A percentile compares a stretch with the other conserved stretches of the same genome.
Evolutionary conservation across 2,797 vertebrate genomes (phyloP).

Genomic region (Tinamus major): DNA sequence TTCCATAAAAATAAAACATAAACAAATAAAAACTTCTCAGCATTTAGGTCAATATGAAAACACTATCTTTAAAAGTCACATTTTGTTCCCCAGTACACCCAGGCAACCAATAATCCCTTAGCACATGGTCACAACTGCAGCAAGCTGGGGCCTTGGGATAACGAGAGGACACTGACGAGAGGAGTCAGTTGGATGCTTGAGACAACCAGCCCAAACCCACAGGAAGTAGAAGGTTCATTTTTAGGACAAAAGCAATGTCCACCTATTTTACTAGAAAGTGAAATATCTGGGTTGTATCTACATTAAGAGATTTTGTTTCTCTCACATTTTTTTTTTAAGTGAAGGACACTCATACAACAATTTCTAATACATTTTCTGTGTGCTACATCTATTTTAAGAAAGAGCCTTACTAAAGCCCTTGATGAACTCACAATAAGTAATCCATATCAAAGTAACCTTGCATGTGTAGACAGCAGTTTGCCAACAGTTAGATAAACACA

Average conservation of each 20-base stretch:
- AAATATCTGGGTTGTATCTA: background rate
- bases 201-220: background rate
- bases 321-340: background rate
- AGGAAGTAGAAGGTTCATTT: background rate
- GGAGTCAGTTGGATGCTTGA: background rate
- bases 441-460: constrained; percentile 26
- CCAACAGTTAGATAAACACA: constrained; percentile 31
- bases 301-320: background rate
- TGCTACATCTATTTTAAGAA: background rate
- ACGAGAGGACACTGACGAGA: rapidly evolving
- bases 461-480: background rate
- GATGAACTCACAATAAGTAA: constrained; percentile 17
- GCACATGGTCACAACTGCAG: rapidly evolving
- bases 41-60: background rate
- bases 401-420: background rate
- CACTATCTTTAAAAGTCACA: background rate
- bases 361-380: background rate
- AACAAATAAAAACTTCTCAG: background rate
- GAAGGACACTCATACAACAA: background rate
- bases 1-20: too few relatives aligned
- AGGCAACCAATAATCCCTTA: rapidly evolving
- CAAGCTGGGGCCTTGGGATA: background rate
- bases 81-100: rapidly evolving
- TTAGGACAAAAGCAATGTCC: background rate
- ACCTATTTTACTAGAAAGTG: background rate